phyloP scores from a whole-genome alignment of 2,888 invertebrate genomes.

The Dioctria rufipes region DNA sequence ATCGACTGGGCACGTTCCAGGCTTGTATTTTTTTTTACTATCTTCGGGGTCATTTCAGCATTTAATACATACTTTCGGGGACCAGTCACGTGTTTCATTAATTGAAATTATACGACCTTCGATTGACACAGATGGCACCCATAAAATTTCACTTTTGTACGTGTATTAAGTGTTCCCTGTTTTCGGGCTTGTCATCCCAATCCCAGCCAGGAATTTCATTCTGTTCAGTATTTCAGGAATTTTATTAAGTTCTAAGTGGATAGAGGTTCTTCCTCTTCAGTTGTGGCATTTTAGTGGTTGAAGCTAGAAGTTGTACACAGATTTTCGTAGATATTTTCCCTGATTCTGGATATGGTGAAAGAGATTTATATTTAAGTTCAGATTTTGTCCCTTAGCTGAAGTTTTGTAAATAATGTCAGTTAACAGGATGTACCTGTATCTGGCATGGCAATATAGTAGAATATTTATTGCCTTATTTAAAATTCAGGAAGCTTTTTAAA shows the following conservation, averaged over 20 bases:
- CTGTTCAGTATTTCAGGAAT: not conserved
- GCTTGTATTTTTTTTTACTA: slow-evolving; percentile 38
- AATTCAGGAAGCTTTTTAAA: too few relatives aligned
- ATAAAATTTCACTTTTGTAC: slow-evolving; percentile 53
- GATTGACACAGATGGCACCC: slow-evolving; percentile 58
- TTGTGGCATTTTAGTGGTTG: too few relatives aligned
- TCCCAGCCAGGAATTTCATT: slow-evolving; percentile 6
- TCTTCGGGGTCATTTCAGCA: slow-evolving; percentile 38
- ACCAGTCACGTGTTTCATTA: slow-evolving; percentile 59
- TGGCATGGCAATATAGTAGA: too few relatives aligned
- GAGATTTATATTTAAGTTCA: too few relatives aligned
- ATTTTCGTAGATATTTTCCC: too few relatives aligned
- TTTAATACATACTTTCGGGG: slow-evolving; percentile 56
- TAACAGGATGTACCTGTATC: too few relatives aligned
- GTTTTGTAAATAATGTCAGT: too few relatives aligned
- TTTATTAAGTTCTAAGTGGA: slow-evolving; percentile 52
- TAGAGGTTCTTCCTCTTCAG: not conserved
- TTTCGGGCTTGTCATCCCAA: not conserved
- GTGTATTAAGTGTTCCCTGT: slow-evolving; percentile 28
- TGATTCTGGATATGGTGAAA: too few relatives aligned
- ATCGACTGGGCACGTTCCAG: slow-evolving; percentile 39
- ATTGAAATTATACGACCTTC: slow-evolving; percentile 60
- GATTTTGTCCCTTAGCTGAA: too few relatives aligned
- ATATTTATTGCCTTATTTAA: too few relatives aligned
- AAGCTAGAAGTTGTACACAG: too few relatives aligned